Conservation (phyloP, 2,797 vertebrate genomes). For the Varecia variegata region DNA sequence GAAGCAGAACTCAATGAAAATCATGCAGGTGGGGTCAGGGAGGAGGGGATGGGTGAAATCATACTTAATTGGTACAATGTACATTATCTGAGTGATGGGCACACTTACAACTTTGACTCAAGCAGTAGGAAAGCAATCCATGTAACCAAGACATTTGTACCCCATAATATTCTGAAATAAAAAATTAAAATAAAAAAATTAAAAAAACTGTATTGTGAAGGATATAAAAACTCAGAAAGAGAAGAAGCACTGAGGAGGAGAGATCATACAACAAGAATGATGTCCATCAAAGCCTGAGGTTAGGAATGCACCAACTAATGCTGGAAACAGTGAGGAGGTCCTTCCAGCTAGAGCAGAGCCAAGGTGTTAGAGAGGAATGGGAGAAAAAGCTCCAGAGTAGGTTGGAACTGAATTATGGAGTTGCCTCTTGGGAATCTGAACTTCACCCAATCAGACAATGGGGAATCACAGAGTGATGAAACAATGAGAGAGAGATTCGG, state of each 20-base stretch:
- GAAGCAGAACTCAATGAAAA: too few relatives aligned
- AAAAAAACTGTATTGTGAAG: background rate
- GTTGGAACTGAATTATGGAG: background rate
- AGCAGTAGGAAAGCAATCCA: too few relatives aligned
- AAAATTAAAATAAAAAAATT: too few relatives aligned
- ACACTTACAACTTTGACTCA: too few relatives aligned
- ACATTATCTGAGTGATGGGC: too few relatives aligned
- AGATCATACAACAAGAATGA: background rate
- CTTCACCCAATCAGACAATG: background rate
- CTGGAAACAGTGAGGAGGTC: background rate
- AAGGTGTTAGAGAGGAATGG: background rate
- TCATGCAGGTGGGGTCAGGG: too few relatives aligned
- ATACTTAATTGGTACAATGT: too few relatives aligned
- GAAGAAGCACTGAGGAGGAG: background rate
- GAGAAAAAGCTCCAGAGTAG: background rate
- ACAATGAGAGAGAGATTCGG: background rate
- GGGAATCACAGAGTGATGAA: background rate
- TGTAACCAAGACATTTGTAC: too few relatives aligned
- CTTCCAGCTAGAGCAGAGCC: background rate
- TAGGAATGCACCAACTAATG: background rate
- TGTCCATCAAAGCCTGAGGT: background rate
- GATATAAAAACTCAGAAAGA: background rate
- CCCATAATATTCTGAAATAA: too few relatives aligned
- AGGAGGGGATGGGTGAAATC: too few relatives aligned
- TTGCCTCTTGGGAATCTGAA: background rate